These are phyloP conservation scores for Nephrotoma flavescens DNA, from an alignment of 2,888 invertebrate species.

Conservation along the genomic window DNA sequence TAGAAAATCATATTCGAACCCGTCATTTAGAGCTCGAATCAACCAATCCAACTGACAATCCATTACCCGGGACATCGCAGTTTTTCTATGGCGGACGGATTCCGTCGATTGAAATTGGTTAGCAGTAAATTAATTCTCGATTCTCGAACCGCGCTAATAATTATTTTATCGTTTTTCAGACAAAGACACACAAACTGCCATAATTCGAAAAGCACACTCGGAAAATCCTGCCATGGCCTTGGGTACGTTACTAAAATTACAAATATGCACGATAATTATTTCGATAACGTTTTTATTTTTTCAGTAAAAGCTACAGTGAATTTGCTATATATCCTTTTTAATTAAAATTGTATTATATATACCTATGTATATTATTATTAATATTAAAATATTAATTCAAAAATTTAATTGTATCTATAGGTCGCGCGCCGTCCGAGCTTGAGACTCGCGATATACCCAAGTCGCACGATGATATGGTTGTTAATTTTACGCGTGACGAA, in stretches of 20 bases:
- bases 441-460: not conserved
- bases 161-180: not conserved
- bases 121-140: not conserved
- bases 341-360: not conserved
- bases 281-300: not conserved
- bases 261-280: not conserved
- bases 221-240: not conserved
- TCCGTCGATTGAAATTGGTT: not conserved
- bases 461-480: not conserved
- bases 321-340: not conserved
- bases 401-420: not conserved
- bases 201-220: not conserved
- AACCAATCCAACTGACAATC: not conserved
- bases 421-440: not conserved
- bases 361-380: too few species aligned
- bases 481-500: constrained; percentile 11
- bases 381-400: not conserved
- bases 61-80: not conserved
- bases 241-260: not conserved
- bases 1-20: not conserved
- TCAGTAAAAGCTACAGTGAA: not conserved
- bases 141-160: not conserved
- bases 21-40: not conserved
- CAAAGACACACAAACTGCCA: not conserved
- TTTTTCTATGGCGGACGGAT: not conserved